Evolutionary conservation across 2,888 invertebrate genomes (phyloP).

Genomic region (Mythimna pallens): DNA sequence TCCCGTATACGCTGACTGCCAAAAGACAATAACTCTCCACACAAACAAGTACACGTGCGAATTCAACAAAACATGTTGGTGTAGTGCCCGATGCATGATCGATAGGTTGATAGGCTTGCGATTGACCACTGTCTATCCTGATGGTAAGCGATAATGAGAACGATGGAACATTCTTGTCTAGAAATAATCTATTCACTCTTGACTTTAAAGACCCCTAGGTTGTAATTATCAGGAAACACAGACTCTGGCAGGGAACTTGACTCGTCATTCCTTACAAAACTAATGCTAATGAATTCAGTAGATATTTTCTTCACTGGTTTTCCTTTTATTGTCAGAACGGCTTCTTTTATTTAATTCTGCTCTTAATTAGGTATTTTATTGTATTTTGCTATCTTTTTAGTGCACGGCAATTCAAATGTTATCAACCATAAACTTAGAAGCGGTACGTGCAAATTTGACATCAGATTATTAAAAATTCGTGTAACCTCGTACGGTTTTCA

Average conservation of each 20-base stretch:
- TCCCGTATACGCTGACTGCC: constrained; percentile 3
- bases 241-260: too few species aligned
- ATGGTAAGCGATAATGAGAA: neutral
- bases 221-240: too few species aligned
- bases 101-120: neutral
- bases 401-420: constrained; percentile 60
- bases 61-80: constrained; percentile 8
- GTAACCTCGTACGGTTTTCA: constrained; percentile 40
- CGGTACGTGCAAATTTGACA: constrained; percentile 51
- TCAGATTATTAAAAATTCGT: constrained; percentile 43
- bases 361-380: constrained; percentile 28
- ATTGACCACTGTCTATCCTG: neutral
- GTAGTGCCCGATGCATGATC: neutral
- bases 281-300: constrained; percentile 1
- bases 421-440: constrained; percentile 49
- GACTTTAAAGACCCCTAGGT: too few species aligned
- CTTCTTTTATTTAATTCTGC: neutral
- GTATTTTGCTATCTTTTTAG: constrained; percentile 59
- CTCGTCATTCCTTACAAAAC: neutral
- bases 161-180: neutral
- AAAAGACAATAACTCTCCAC: constrained; percentile 5
- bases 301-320: neutral
- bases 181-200: too few species aligned
- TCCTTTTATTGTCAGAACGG: neutral
- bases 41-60: neutral